Base-by-base conservation (phyloP, 2,113 vertebrate species). In the Parotia lawesii region DNA sequence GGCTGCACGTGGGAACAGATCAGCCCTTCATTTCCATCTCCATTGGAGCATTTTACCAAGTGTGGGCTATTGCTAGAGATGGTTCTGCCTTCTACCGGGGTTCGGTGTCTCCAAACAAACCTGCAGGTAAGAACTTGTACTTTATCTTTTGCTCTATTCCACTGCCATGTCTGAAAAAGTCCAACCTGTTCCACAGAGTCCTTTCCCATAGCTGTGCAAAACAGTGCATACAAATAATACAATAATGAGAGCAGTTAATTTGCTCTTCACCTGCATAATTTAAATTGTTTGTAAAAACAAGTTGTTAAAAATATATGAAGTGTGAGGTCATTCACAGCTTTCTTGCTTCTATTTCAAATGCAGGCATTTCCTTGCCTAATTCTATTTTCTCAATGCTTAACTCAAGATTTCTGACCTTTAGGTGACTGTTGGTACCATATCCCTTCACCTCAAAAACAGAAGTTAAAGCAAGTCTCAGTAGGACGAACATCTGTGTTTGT, bases 341-440 rank as follows among this genome's bases (percentile, higher is more conserved):
- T 75, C 62, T 47, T 87, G 73, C 28, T 22, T 37, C 8, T 38
- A 31, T 48, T 82, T 89, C 54, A 65, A 3, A 14, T 47, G 57
- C 47, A 83, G 74, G 15, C 31, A 44, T 50, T 75, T 61, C 48
- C 8, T 10, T 47, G 37, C 17, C 11, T 38, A 48, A 45, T 53
- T 16, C 12, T 57, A 2, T 67, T 83, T 95, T 77, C 54, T 86
- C 67, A 53, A 7, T 53, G 37, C 65, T 87, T 95, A 48, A 88
- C 69, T 72, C 28, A 48, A 64, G 40, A 76, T 90, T 94, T 94
- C 31, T 95, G 37, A 86, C 69, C 44, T 89, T 10, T 92, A 99
- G 99, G 99, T 54, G 99, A 99, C 74, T 98, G 98, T 94, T 99
- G 99, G 99, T 99, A 99, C 92, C 99, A 99, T 90, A 99, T 99